Percentiles rank a stretch among this genome's conserved stretches.
These are phyloP conservation scores for Seriola dumerili DNA, from an alignment of 2,113 vertebrate species.

Conservation along the genomic window DNA sequence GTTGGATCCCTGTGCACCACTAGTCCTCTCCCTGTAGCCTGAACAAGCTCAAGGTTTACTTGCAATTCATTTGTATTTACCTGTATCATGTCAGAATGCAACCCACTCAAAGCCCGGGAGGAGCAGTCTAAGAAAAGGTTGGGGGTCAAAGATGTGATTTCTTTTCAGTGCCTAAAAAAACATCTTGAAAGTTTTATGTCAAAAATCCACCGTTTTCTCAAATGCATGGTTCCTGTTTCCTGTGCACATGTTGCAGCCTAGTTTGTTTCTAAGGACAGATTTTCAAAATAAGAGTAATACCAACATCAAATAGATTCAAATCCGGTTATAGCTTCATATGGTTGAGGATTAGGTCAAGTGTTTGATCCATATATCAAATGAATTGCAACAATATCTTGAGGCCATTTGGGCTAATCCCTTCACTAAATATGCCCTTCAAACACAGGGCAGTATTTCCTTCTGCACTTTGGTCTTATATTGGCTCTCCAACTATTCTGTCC, in stretches of 20 bases:
- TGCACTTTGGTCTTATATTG: constrained; percentile 20
- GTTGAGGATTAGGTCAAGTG: constrained; percentile 17
- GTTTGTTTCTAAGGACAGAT: constrained; percentile 4
- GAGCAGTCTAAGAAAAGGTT: constrained; percentile 5
- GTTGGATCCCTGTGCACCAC: not conserved
- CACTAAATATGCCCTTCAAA: constrained; percentile 31
- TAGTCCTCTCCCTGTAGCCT: not conserved
- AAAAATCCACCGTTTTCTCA: not conserved
- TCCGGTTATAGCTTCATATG: constrained; percentile 22
- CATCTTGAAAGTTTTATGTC: not conserved
- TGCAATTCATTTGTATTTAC: constrained; percentile 50
- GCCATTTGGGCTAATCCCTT: constrained; percentile 20
- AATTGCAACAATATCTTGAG: constrained; percentile 48
- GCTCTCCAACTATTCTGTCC: not conserved
- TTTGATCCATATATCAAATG: constrained; percentile 44
- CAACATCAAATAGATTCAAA: constrained; percentile 28
- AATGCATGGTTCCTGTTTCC: not conserved
- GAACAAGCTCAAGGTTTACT: constrained; percentile 26
- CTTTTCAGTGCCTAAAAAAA: constrained; percentile 8
- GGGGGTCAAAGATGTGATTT: not conserved
- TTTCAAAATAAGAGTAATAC: constrained; percentile 4
- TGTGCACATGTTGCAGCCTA: not conserved
- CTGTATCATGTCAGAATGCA: constrained; percentile 42
- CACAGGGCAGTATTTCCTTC: constrained; percentile 22
- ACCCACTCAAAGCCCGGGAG: constrained; percentile 23